phyloP scores from a whole-genome alignment of 2,113 vertebrate genomes.

The Indri indri region DNA sequence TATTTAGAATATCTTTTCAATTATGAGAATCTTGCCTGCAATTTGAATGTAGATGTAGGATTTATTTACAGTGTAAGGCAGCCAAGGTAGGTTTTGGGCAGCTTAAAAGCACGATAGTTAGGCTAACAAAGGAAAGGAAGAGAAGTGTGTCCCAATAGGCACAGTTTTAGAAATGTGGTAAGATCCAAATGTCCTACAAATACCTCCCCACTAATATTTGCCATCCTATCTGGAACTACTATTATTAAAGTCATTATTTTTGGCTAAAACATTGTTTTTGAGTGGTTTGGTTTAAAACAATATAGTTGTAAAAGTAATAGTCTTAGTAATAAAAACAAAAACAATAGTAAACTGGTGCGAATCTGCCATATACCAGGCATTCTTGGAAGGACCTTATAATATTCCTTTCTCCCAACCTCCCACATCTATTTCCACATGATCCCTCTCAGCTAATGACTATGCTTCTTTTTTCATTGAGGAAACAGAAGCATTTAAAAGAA shows the following conservation, averaged over 20 bases:
- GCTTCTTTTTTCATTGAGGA: background rate
- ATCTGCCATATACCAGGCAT: background rate
- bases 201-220: background rate
- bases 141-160: accelerated
- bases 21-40: background rate
- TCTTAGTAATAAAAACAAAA: background rate
- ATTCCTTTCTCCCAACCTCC: background rate
- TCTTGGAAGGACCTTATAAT: background rate
- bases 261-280: background rate
- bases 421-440: background rate
- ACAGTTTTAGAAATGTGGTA: background rate
- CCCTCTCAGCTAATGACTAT: background rate
- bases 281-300: background rate
- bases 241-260: background rate
- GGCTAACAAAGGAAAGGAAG: background rate
- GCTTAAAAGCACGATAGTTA: background rate
- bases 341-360: background rate
- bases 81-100: background rate
- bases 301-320: background rate
- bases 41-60: background rate
- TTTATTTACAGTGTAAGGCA: background rate
- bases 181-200: background rate
- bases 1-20: slow-evolving; percentile 18
- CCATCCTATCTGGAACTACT: background rate
- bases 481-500: background rate